phyloP scores from a whole-genome alignment of 2,113 vertebrate species.

The Callocephalon fimbriatum region DNA sequence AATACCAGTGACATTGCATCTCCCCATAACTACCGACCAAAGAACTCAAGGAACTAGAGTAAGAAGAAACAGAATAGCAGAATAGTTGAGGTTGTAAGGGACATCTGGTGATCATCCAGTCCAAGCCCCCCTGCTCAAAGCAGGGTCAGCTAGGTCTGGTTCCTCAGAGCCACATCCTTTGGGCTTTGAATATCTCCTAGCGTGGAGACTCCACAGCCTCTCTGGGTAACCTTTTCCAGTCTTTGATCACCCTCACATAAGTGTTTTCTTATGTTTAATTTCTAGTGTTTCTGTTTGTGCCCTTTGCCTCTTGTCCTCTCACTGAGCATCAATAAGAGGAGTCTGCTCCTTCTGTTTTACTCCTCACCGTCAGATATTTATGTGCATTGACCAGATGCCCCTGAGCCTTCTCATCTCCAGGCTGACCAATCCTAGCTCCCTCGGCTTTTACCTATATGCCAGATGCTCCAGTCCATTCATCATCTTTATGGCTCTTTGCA shows the following conservation, averaged over 20 bases:
- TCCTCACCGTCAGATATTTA: background rate
- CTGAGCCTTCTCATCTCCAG: background rate
- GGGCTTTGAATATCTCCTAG: background rate
- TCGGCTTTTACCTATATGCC: background rate
- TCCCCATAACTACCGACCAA: background rate
- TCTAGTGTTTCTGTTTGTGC: fast-evolving
- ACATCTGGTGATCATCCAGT: background rate
- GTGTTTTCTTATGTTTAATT: background rate
- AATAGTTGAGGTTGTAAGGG: background rate
- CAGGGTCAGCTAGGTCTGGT: no score
- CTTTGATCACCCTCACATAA: background rate
- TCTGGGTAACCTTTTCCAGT: background rate
- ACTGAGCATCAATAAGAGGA: background rate
- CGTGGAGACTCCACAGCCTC: background rate
- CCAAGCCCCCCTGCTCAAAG: background rate
- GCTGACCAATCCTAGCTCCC: background rate
- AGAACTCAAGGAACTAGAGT: background rate
- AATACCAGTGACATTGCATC: background rate
- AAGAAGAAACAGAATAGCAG: background rate
- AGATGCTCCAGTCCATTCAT: background rate
- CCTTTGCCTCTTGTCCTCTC: background rate
- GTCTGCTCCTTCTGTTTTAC: background rate
- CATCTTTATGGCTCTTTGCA: background rate
- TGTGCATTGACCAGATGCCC: background rate
- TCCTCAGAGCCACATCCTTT: background rate